Evolutionary conservation across 2,113 vertebrate species (phyloP), one percentile per base, ranked within the genome.

Genomic region (Nerophis ophidion): DNA sequence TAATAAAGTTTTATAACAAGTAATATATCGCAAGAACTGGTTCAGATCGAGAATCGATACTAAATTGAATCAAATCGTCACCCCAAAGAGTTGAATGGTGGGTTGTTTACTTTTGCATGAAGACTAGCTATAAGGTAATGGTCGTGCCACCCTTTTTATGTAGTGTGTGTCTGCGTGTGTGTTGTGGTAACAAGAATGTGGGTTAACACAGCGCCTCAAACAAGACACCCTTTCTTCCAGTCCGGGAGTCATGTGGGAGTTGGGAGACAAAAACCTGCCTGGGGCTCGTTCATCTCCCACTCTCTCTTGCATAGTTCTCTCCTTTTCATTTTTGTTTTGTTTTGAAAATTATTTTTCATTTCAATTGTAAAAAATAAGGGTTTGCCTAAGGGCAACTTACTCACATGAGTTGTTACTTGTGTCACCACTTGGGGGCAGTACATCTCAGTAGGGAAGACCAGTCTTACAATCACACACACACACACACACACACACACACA

Each of bases 381-480:
- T 35, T 60, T 35, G 15, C 5, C 16, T 13, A 45, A n/a, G 7
- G 33, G 48, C 61, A 56, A 47, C 56, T 53, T 15, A 46, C 10
- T 6, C 47, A 17, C 1, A 19, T 26, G 19, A 65, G 34, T 50
- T 48, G 51, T 66, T 62, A 77, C 52, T 70, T 44, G 36, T 73
- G 19, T 73, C 52, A 33, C 84, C 86, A 77, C 83, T 75, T 16
- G 86, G 74, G 78, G 84, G 78, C 84, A 81, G 80, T 84, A 74
- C 55, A 64, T 38, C 44, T 69, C 60, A 77, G 11, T 44, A 70
- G 55, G 59, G 61, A 65, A 65, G 12, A 58, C 5, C n/a, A 38
- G 38, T 38, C 11, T 34, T 26, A 26, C 17, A 52, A 1, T 13
- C 2, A 54, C 1, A 6, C 52, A 54, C 52, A 54, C 34, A 19